phyloP scores from a whole-genome alignment of 2,113 vertebrate genomes.

The Ptilonorhynchus violaceus region DNA sequence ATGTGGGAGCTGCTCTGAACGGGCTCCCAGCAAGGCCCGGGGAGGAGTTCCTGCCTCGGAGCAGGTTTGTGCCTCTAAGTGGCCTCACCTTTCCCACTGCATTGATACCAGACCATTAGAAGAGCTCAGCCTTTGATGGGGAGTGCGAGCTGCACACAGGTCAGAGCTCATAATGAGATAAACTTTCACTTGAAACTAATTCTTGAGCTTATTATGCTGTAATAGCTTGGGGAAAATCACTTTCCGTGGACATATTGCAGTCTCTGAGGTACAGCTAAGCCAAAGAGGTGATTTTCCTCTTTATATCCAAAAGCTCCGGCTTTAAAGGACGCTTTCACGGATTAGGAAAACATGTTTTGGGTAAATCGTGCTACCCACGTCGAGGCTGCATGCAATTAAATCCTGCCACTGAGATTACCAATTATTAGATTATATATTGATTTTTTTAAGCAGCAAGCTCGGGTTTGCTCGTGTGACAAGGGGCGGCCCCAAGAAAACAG shows the following conservation, averaged over 20 bases:
- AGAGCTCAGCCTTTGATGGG: conserved; percentile 37
- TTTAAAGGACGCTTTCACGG: conserved; percentile 18
- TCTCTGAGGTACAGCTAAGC: conserved; percentile 3
- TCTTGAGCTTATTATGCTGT: conserved; percentile 44
- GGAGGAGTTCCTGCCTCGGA: neutral
- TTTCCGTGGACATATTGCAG: neutral
- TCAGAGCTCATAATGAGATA: conserved; percentile 49
- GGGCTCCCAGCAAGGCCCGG: neutral
- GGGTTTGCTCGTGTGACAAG: conserved; percentile 15
- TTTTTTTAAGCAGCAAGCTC: conserved; percentile 12
- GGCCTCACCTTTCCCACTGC: neutral
- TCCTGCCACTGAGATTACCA: conserved; percentile 47
- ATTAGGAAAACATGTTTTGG: conserved; percentile 59
- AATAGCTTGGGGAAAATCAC: conserved; percentile 25
- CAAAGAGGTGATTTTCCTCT: conserved; percentile 45
- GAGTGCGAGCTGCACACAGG: conserved; percentile 19
- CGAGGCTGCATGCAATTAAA: conserved; percentile 56
- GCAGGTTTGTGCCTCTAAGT: neutral
- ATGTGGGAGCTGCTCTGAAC: neutral
- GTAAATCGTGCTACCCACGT: conserved; percentile 15
- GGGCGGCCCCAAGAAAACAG: neutral
- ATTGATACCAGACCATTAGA: neutral
- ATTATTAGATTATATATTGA: conserved; percentile 61
- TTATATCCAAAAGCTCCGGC: neutral
- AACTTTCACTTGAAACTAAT: conserved; percentile 50